Base-by-base conservation (phyloP, 2,888 invertebrate species). In the Dasysyrphus albostriatus region DNA sequence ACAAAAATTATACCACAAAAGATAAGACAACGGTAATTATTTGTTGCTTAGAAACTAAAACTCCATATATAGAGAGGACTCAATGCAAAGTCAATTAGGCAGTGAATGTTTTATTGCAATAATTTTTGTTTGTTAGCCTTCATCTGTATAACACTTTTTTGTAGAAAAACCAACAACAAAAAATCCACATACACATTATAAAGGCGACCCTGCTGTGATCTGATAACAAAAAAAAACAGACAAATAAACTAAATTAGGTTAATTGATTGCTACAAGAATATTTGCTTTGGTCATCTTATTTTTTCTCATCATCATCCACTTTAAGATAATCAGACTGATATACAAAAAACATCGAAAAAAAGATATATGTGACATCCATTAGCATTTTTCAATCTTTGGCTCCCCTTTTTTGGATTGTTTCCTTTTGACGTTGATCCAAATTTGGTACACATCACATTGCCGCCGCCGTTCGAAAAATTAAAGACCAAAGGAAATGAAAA, bases 201-300 rank as follows among this genome's bases (percentile, higher is more conserved):
- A 3, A 16, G 39, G n/a, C 19, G 69, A 69, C 56, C 75, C 75
- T n/a, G 75, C 63, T 32, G 56, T 54, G 59, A 77, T 85, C 85
- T 56, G 85, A 74, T 81, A 74, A 73, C n/a, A 16, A 24, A 24
- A 24, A 24, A 24, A 24, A 69, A 69, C 37, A 69, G 34, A 49
- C 51, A 61, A 37, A 69, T 39, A 54, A 39, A 39, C 69, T 81
- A 78, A 85, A 85, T 82, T 74, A 51, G 82, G 77, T 78, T 85
- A 85, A 85, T 85, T 85, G 85, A 85, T 85, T 85, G 85, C 77
- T 74, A 70, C 74, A 82, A 67, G 61, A 76, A 77, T 61, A 42
- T 77, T 56, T 51, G 24, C 44, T 75, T 34, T 72, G 75, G 54
- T 63, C 79, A 37, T 63, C 61, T 47, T n/a, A n/a, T 39, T 58